A percentile compares a stretch with the other conserved stretches of the same genome.
These are phyloP conservation scores for Pangasius larnaudii DNA, from an alignment of 2,797 vertebrate genomes.

Conservation along the genomic window DNA sequence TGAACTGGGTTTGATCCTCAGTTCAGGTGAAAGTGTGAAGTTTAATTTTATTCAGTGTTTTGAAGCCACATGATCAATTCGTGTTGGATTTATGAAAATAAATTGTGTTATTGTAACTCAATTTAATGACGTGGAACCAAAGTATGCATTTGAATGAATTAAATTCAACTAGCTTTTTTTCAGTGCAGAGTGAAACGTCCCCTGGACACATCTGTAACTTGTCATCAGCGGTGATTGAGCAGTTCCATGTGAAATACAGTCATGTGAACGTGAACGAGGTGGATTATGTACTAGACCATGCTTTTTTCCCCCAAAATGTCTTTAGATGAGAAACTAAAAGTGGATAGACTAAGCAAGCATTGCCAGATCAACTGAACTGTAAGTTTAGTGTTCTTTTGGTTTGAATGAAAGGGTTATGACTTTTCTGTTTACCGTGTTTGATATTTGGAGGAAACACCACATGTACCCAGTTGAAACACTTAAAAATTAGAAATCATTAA, in stretches of 20 bases:
- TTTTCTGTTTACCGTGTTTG: not conserved
- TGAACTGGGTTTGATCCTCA: not conserved
- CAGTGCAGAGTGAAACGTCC: not conserved
- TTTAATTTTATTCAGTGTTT: not conserved
- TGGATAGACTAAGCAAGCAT: not conserved
- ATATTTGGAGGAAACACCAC: not conserved
- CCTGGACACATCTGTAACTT: not conserved
- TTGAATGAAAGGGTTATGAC: not conserved
- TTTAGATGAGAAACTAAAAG: not conserved
- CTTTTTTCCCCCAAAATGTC: not conserved
- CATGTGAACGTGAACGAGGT: not conserved
- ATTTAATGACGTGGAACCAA: not conserved
- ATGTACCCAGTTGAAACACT: not conserved
- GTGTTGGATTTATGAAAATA: not conserved
- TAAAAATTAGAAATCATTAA: not conserved
- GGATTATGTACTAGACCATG: not conserved
- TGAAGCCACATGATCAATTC: not conserved
- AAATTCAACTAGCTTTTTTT: not conserved
- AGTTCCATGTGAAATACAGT: not conserved
- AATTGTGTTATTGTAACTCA: not conserved
- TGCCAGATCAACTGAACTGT: not conserved
- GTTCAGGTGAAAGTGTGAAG: not conserved
- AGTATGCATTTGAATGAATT: not conserved
- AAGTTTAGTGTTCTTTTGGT: not conserved
- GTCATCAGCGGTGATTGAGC: not conserved